Percentiles rank a stretch among this genome's conserved stretches.
Evolutionary conservation across 2,113 vertebrate species (phyloP).

Genomic region (Nettapus auritus): DNA sequence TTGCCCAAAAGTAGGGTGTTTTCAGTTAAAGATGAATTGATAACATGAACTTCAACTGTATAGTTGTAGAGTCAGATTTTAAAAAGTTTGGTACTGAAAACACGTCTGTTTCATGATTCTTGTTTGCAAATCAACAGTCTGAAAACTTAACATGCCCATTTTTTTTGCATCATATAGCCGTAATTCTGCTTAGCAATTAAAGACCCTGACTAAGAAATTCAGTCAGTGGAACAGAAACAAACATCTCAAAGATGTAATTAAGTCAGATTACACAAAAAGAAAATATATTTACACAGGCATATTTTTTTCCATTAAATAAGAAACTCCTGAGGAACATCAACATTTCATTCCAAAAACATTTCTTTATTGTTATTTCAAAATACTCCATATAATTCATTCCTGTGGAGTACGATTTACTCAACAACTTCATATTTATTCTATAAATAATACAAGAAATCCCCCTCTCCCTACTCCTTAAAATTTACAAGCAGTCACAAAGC

Average conservation of each 20-base stretch:
- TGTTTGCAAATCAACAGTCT: background rate
- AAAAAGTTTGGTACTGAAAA: background rate
- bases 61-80: background rate
- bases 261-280: background rate
- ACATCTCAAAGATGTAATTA: background rate
- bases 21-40: background rate
- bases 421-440: background rate
- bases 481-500: background rate
- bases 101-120: background rate
- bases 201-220: background rate
- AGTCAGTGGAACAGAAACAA: background rate
- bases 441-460: background rate
- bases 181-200: background rate
- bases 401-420: background rate
- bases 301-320: background rate
- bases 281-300: background rate
- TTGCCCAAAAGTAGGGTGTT: background rate
- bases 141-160: background rate
- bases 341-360: background rate
- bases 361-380: background rate
- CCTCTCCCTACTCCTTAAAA: background rate
- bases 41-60: background rate
- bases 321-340: background rate
- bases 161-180: background rate
- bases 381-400: background rate